Evolutionary conservation across 1,140 invertebrate genomes (phyloP), one percentile per base, ranked within the genome.

Genomic region (Coenobita brevimanus): DNA sequence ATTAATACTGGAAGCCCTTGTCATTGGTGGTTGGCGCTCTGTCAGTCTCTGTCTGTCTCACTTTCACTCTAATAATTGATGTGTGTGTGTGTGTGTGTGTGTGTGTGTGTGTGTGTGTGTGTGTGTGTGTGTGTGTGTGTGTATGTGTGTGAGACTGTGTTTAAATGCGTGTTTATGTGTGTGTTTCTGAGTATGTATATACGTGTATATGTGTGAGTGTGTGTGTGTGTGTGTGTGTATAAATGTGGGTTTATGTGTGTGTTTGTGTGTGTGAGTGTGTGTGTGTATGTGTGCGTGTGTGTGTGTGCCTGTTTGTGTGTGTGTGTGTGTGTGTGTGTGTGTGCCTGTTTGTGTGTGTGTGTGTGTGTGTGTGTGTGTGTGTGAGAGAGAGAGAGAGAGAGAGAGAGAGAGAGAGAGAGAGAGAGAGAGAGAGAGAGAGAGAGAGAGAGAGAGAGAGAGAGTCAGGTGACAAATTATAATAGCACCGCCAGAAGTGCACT

Each of bases 181-280:
- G 30, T 82, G 50, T 79, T 30, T 50, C 10, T 54, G 46, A 54
- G 15, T 82, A 69, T 82, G 24, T 69, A 41, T 82, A 24, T 69
- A 69, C 62, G 43, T 78, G 43, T 78, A 50, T 78, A 50, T 78
- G 43, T 78, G 43, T 78, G 43, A 43, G 43, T 78, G 43, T 69
- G 36, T 69, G 36, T 69, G 41, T 76, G 41, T 76, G 41, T 76
- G 41, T 76, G 41, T 76, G 41, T 41, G 41, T 46, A 69, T 82
- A 69, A 38, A 43, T 69, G 38, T 82, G 64, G 64, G 60, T 86
- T 17, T 75, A 38, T 75, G 38, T 75, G 38, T 75, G 38, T 75
- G 38, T 75, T 13, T 75, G 38, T 75, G 10, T 75, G 10, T 75
- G 10, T 75, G 10, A 33, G 10, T 75, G 10, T 75, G 71, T 75